Conservation (phyloP, 1,140 invertebrate genomes). For the Calephelis virginiensis region DNA sequence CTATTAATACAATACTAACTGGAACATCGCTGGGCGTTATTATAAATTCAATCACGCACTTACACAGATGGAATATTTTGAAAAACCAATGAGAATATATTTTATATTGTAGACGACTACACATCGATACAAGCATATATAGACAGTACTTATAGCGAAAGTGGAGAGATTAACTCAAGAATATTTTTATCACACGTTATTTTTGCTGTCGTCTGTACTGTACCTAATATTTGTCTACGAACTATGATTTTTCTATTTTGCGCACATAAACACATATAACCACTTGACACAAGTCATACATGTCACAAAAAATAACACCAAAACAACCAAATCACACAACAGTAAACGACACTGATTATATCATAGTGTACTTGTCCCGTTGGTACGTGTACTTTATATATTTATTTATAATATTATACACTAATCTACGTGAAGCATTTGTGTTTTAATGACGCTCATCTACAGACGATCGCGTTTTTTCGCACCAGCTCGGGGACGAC, state of each 20-base stretch:
- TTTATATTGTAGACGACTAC: neutral
- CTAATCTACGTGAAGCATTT: slow-evolving; percentile 9
- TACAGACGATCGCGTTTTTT: neutral
- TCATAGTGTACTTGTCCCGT: neutral
- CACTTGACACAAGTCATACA: neutral
- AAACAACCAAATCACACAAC: slow-evolving; percentile 14
- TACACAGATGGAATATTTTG: slow-evolving; percentile 1
- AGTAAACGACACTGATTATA: slow-evolving; percentile 8
- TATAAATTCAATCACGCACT: neutral
- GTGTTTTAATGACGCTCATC: neutral
- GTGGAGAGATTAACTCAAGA: too few species aligned
- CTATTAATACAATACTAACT: neutral
- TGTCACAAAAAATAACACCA: slow-evolving; percentile 13
- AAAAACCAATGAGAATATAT: neutral
- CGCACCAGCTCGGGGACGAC: neutral
- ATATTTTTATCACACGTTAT: too few species aligned
- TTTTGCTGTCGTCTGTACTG: slow-evolving; percentile 5
- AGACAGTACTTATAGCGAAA: neutral
- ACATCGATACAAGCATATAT: slow-evolving; percentile 5
- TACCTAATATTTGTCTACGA: neutral
- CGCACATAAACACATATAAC: neutral
- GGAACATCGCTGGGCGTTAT: neutral
- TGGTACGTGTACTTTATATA: neutral
- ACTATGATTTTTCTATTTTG: neutral
- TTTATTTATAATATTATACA: slow-evolving; percentile 11